Evolutionary conservation across 2,797 vertebrate species (phyloP).

Genomic region (Coreius guichenoti): DNA sequence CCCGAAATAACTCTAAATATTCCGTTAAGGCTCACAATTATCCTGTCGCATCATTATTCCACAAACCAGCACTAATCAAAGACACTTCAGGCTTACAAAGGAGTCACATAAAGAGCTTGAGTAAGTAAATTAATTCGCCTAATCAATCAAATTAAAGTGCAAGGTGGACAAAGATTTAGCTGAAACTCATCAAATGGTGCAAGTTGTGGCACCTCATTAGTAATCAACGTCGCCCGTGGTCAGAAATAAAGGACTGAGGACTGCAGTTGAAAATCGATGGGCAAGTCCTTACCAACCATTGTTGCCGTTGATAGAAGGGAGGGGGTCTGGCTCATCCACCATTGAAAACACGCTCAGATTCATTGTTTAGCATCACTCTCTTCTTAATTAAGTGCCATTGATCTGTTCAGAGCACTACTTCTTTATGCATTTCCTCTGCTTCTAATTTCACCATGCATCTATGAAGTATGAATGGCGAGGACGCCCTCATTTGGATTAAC

Average conservation of each 20-base stretch:
- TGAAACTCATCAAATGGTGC: slow-evolving; percentile 35
- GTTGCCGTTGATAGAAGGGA: slow-evolving; percentile 53
- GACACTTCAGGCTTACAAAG: slow-evolving; percentile 5
- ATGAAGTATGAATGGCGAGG: slow-evolving; percentile 61
- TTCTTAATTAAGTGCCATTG: slow-evolving; percentile 76
- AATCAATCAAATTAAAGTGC: slow-evolving; percentile 51
- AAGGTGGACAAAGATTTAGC: slow-evolving; percentile 41
- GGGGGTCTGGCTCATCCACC: slow-evolving; percentile 56
- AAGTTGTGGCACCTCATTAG: slow-evolving; percentile 45
- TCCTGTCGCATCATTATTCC: not conserved
- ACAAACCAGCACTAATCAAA: slow-evolving; percentile 34
- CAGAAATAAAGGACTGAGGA: slow-evolving; percentile 44
- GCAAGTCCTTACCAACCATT: slow-evolving; percentile 65
- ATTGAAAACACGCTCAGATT: slow-evolving; percentile 67
- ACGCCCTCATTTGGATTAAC: slow-evolving; percentile 67
- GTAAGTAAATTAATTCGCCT: slow-evolving; percentile 40
- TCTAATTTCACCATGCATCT: slow-evolving; percentile 66
- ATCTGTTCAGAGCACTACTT: slow-evolving; percentile 67
- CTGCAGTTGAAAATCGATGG: slow-evolving; percentile 57
- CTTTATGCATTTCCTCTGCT: slow-evolving; percentile 68
- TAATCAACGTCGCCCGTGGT: slow-evolving; percentile 30
- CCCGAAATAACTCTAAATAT: not conserved
- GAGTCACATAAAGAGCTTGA: slow-evolving; percentile 27
- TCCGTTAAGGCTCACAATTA: not conserved
- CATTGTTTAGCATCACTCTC: slow-evolving; percentile 69